Percentiles rank a stretch among this genome's conserved stretches.
Evolutionary conservation across 1,140 invertebrate species (phyloP).

Genomic region (Drosophila saltans): DNA sequence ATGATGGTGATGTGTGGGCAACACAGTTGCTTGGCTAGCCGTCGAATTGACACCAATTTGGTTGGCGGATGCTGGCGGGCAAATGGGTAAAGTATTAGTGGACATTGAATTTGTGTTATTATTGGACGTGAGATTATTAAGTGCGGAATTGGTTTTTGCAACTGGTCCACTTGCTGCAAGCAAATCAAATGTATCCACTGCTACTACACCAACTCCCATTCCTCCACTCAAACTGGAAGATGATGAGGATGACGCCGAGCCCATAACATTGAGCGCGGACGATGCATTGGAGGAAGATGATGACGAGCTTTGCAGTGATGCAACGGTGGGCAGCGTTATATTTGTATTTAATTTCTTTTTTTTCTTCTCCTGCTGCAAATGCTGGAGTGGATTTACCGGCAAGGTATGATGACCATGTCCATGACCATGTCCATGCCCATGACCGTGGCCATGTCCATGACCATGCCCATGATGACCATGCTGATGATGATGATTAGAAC

Average conservation of each 20-base stretch:
- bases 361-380: constrained; percentile 16
- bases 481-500: constrained; percentile 37
- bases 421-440: constrained; percentile 22
- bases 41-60: constrained; percentile 34
- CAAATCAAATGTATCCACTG: constrained; percentile 2
- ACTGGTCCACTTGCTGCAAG: constrained; percentile 2
- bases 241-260: constrained; percentile 6
- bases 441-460: constrained; percentile 33
- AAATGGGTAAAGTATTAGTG: constrained; percentile 32
- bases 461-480: constrained; percentile 22
- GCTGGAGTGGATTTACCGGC: neutral
- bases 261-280: neutral
- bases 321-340: constrained; percentile 8
- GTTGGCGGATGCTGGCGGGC: constrained; percentile 35
- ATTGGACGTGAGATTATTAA: constrained; percentile 8
- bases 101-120: constrained; percentile 68
- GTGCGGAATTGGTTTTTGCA: neutral
- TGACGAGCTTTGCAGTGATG: constrained; percentile 4
- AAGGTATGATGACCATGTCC: constrained; percentile 11
- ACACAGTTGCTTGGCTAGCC: neutral
- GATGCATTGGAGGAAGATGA: neutral
- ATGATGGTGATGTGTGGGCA: constrained; percentile 1
- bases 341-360: constrained; percentile 20
- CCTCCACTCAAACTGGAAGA: neutral
- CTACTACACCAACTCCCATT: constrained; percentile 3